These are phyloP conservation scores for Gnatocerus cornutus DNA, from an alignment of 2,888 invertebrate species.

Conservation along the genomic window DNA sequence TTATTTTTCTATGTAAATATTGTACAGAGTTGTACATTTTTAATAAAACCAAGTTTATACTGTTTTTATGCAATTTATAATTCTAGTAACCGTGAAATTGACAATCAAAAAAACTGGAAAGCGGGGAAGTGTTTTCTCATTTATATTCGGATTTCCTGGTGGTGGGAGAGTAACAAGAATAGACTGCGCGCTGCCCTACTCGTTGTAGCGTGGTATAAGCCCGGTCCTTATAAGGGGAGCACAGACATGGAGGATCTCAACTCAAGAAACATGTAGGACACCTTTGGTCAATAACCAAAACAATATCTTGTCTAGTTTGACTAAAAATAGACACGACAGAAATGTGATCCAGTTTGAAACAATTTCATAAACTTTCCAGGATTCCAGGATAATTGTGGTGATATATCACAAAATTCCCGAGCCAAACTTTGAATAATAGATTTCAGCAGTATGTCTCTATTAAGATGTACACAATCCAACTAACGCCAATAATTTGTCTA, in stretches of 20 bases:
- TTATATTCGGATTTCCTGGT: constrained; percentile 31
- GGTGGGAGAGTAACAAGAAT: constrained; percentile 44
- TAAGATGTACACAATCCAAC: no score
- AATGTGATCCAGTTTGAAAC: no score
- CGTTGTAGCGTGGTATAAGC: constrained; percentile 34
- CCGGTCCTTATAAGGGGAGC: constrained; percentile 40
- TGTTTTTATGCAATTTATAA: neutral
- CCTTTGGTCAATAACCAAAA: no score
- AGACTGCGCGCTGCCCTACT: constrained; percentile 42
- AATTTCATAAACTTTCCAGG: no score
- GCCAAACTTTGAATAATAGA: no score
- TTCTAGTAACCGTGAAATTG: neutral
- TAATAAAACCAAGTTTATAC: constrained; percentile 18
- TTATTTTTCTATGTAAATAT: constrained; percentile 24
- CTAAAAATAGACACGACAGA: no score
- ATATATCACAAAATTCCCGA: neutral
- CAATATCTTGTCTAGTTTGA: no score
- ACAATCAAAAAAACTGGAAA: neutral
- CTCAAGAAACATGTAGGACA: neutral
- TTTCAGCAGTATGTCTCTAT: no score
- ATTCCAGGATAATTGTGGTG: no score
- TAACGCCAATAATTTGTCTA: no score
- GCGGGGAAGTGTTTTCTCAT: constrained; percentile 21
- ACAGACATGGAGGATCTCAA: constrained; percentile 2
- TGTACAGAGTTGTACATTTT: constrained; percentile 21